These are phyloP conservation scores for Planiliza haematocheilus DNA, from an alignment of 2,113 vertebrate species.

Conservation along the genomic window DNA sequence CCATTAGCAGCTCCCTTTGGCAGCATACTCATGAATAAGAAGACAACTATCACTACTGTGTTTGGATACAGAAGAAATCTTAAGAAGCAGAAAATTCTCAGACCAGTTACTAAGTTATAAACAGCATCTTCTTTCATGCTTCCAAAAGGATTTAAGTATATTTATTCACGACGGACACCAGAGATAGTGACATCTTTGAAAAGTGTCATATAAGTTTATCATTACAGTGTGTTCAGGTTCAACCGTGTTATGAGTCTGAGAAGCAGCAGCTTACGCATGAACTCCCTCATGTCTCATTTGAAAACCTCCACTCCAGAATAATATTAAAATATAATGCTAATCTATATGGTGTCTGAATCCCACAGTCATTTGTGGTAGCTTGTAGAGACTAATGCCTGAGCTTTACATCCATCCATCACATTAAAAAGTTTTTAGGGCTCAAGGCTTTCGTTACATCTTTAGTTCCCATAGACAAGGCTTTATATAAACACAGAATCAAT, in stretches of 20 bases:
- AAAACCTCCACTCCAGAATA: not conserved
- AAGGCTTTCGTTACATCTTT: not conserved
- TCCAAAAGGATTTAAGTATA: not conserved
- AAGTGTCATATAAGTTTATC: too few species aligned
- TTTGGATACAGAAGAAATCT: too few species aligned
- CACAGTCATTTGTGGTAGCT: not conserved
- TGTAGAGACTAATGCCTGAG: not conserved
- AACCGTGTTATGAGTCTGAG: not conserved
- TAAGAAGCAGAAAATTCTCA: not conserved
- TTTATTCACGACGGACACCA: slow-evolving; percentile 1
- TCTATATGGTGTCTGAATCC: not conserved
- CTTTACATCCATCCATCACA: slow-evolving; percentile 8
- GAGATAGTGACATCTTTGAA: slow-evolving; percentile 21
- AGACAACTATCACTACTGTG: too few species aligned
- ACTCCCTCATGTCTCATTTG: not conserved
- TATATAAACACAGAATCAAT: slow-evolving; percentile 17
- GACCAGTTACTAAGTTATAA: too few species aligned
- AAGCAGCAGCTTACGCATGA: not conserved
- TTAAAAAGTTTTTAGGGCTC: not conserved
- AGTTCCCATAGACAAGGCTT: slow-evolving; percentile 26
- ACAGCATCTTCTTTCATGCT: not conserved
- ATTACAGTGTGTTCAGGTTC: slow-evolving; percentile 12
- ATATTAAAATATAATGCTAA: not conserved
- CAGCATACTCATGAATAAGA: not conserved
- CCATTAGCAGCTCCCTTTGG: not conserved